Evolutionary conservation across 92 coral and sea anemone species (phyloP).

Genomic region (Nematostella vectensis): DNA sequence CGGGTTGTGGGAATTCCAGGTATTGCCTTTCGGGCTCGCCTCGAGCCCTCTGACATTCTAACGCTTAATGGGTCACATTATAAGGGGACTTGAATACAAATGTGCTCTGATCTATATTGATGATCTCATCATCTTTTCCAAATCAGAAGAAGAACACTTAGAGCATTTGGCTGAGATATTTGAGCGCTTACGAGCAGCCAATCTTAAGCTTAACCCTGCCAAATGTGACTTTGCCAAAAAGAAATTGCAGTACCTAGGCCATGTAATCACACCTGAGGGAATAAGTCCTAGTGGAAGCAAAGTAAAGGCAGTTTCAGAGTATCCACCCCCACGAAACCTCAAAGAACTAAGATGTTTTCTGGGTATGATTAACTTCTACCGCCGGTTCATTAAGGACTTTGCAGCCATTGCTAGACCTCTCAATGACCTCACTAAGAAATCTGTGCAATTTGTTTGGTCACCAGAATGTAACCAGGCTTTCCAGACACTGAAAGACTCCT

Average conservation of each 20-base stretch:
- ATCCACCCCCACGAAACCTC: conserved; percentile 3
- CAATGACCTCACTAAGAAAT: conserved; percentile 8
- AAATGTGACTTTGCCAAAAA: conserved; percentile 17
- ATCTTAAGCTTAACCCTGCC: conserved; percentile 8
- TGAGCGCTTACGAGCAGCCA: conserved; percentile 12
- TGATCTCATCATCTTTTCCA: conserved; percentile 8
- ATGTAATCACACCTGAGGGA: conserved; percentile 9
- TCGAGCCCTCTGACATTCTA: conserved; percentile 10
- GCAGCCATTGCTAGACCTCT: conserved; percentile 18
- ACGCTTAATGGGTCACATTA: conserved; percentile 26
- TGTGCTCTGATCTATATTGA: conserved; percentile 17
- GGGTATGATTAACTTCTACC: conserved; percentile 16
- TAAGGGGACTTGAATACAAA: conserved; percentile 16
- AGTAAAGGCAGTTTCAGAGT: conserved; percentile 12
- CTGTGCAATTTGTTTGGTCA: conserved; percentile 7
- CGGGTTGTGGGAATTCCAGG: conserved; percentile 23
- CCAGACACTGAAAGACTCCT: conserved; percentile 15
- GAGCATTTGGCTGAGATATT: conserved; percentile 8
- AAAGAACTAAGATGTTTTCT: conserved; percentile 16
- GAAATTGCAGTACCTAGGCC: conserved; percentile 15
- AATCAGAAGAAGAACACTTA: not conserved
- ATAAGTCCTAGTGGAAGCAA: conserved; percentile 12
- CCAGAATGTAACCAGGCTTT: conserved; percentile 18
- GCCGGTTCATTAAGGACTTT: conserved; percentile 15
- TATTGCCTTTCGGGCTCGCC: conserved; percentile 20